Evolutionary conservation across 2,113 vertebrate species (phyloP).

Genomic region (Mesocricetus auratus): DNA sequence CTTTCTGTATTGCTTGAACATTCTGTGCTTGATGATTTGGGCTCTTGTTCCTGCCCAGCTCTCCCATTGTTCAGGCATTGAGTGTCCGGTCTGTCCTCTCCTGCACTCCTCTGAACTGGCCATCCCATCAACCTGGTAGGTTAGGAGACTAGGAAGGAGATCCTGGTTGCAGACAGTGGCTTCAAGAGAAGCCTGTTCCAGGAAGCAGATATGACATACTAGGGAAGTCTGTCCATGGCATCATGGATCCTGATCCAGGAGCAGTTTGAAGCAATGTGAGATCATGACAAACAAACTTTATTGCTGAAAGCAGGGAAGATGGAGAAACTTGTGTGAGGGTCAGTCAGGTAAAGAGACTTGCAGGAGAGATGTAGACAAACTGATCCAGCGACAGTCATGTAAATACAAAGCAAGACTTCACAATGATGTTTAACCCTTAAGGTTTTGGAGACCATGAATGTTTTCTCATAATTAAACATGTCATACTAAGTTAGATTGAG

Average conservation of each 20-base stretch:
- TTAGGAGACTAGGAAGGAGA: neutral
- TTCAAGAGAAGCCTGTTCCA: neutral
- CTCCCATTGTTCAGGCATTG: neutral
- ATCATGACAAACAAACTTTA: neutral
- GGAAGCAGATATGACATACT: neutral
- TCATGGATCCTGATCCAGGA: neutral
- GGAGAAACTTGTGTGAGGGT: neutral
- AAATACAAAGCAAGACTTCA: neutral
- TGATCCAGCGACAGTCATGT: accelerated
- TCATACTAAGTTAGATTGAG: neutral
- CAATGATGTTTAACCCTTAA: no score
- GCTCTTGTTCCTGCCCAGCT: no score
- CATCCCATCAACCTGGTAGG: neutral
- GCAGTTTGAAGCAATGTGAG: accelerated
- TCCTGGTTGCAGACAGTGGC: neutral
- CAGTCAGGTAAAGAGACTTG: neutral
- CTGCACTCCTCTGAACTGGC: neutral
- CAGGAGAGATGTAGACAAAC: neutral
- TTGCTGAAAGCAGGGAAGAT: neutral
- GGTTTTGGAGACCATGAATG: neutral
- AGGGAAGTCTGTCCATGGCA: neutral
- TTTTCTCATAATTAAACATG: neutral
- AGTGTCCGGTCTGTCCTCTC: neutral
- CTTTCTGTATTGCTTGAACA: neutral
- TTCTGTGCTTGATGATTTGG: accelerated